Conservation (phyloP, 2,888 invertebrate species). For the Sceliomorpha sp. region DNA sequence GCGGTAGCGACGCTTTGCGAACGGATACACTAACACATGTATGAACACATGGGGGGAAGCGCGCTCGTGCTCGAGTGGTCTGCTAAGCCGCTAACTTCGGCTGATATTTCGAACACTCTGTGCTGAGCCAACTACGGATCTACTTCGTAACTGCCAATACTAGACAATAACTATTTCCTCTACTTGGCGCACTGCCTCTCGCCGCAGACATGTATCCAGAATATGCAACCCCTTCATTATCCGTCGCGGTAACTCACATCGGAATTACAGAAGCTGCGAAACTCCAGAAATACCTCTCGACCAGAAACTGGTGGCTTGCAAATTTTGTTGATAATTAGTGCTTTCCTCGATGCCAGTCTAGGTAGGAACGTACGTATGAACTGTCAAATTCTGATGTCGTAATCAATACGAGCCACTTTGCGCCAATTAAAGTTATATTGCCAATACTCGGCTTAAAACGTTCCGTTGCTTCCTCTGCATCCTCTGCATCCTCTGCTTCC, state of each 20-base stretch:
- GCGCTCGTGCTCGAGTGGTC: slow-evolving; percentile 52
- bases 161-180: slow-evolving; percentile 69
- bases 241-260: slow-evolving; percentile 57
- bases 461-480: no score
- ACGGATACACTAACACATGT: slow-evolving; percentile 18
- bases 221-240: slow-evolving; percentile 65
- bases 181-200: slow-evolving; percentile 41
- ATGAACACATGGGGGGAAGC: slow-evolving; percentile 18
- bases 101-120: slow-evolving; percentile 54
- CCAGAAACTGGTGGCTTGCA: slow-evolving; percentile 30
- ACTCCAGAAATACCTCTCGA: slow-evolving; percentile 44
- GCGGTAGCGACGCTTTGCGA: slow-evolving; percentile 13
- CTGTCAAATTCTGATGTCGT: slow-evolving; percentile 5
- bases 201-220: slow-evolving; percentile 60
- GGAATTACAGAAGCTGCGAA: slow-evolving; percentile 57
- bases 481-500: no score
- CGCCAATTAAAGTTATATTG: not conserved
- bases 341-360: slow-evolving; percentile 4
- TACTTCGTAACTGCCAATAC: slow-evolving; percentile 58
- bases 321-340: slow-evolving; percentile 44
- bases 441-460: no score
- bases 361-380: not conserved
- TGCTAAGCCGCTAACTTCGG: slow-evolving; percentile 57
- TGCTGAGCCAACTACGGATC: slow-evolving; percentile 47
- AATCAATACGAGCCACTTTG: slow-evolving; percentile 6